Evolutionary conservation across 1,140 invertebrate genomes (phyloP).

Genomic region (Zaprionus gabonicus): DNA sequence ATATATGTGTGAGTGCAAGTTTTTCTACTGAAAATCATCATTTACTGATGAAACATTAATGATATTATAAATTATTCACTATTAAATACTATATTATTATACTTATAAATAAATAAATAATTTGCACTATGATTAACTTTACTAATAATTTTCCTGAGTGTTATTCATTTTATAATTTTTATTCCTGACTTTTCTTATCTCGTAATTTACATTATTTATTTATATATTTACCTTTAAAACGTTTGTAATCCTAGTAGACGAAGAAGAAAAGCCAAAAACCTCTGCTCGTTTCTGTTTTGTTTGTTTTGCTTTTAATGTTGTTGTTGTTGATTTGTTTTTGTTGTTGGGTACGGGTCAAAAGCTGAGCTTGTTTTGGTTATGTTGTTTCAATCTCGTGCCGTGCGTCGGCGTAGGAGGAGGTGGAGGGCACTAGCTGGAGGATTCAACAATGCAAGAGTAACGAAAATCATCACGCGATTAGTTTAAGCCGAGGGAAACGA

Average conservation of each 20-base stretch:
- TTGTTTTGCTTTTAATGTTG: constrained; percentile 8
- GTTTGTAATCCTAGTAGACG: constrained; percentile 17
- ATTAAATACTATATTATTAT: too few species aligned
- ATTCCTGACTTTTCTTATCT: neutral
- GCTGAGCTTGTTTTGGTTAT: constrained; percentile 49
- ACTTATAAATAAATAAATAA: too few species aligned
- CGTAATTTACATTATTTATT: neutral
- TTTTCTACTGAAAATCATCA: too few species aligned
- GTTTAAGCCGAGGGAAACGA: constrained; percentile 46
- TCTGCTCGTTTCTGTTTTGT: constrained; percentile 29
- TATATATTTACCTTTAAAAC: constrained; percentile 36
- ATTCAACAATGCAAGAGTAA: constrained; percentile 23
- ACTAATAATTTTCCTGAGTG: neutral
- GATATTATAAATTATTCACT: too few species aligned
- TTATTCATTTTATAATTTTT: too few species aligned
- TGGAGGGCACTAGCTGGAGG: constrained; percentile 50
- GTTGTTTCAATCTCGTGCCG: constrained; percentile 34
- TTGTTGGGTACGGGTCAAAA: constrained; percentile 57
- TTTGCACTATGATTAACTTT: neutral
- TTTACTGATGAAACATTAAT: too few species aligned
- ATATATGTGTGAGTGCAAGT: too few species aligned
- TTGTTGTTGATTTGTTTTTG: constrained; percentile 34
- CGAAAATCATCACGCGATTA: constrained; percentile 76
- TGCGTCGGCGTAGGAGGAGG: constrained; percentile 31
- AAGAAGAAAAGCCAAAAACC: constrained; percentile 48